These are phyloP conservation scores for Arizona elegans DNA, from an alignment of 2,113 vertebrate genomes.

Conservation along the genomic window DNA sequence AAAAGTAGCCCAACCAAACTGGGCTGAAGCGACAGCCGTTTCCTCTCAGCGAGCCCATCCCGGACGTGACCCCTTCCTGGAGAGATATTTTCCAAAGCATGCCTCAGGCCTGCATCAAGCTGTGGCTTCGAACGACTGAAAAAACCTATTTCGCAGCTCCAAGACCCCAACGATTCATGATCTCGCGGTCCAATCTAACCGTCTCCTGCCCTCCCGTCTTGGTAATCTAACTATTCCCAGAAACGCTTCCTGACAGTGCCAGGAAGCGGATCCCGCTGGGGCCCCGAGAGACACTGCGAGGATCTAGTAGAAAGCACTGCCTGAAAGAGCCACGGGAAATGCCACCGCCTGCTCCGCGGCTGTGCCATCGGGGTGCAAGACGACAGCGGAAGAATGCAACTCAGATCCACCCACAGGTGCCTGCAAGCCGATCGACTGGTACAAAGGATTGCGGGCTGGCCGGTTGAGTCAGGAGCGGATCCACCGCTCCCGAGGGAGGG, in stretches of 20 bases:
- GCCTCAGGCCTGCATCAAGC: not conserved
- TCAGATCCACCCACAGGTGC: not conserved
- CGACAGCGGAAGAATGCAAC: not conserved
- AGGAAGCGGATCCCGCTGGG: not conserved
- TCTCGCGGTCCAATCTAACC: not conserved
- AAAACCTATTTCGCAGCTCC: not conserved
- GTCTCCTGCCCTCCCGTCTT: not conserved
- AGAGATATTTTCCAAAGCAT: not conserved
- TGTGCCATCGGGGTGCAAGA: not conserved
- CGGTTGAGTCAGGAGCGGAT: not conserved
- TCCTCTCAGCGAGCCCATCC: not conserved
- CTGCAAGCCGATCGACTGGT: not conserved
- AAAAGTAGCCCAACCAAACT: not conserved
- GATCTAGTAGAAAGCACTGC: not conserved
- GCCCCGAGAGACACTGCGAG: not conserved
- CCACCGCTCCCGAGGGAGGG: not conserved
- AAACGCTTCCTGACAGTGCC: fast-evolving
- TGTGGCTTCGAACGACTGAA: not conserved
- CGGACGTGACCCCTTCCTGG: not conserved
- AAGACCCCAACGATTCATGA: not conserved
- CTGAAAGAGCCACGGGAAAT: too few relatives aligned
- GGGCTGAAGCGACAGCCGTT: too few relatives aligned
- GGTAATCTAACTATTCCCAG: not conserved
- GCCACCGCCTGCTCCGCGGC: fast-evolving
- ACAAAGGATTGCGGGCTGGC: not conserved